Base-by-base conservation (phyloP, 2,113 vertebrate genomes). In the Lamprologus tigripictilis region DNA sequence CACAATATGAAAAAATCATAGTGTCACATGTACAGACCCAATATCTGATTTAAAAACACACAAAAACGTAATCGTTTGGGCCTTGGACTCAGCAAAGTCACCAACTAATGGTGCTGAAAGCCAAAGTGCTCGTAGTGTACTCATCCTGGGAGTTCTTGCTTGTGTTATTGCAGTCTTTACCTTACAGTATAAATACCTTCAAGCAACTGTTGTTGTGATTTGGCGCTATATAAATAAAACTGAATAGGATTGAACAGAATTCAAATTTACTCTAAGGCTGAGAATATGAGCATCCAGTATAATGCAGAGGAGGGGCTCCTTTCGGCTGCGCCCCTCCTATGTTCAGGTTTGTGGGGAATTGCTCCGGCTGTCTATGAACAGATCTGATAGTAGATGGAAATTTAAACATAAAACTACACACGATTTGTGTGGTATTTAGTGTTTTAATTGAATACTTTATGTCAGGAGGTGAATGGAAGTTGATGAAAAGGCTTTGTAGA, bases 11-110 rank as follows among this genome's bases (percentile, higher is more conserved):
- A 63, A 19, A 63, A 63, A 33, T 0, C 28, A 33, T 2, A 61
- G 28, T 63, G 58, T 33, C 58, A 33, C 58, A 33, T 33, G 58
- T 19, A 61, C 28, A 63, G 28, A 63, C 58, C 28, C 28, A 17
- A 61, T 61, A 61, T 61, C 28, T 33, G 28, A 33, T 63, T 63
- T 19, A 19, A 63, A 33, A 63, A 61, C 58, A 19, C 58, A 63
- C 3, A 0, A 5, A n/a, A 35, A 12, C 4, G 2, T 7, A 7
- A 63, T 3, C 3, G 6, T 63, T 63, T 0, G 4, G 31, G 31
- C 31, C 31, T n/a, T 63, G 58, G 16, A 35, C 31, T 63, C 58
- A 35, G 16, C 31, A 63, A 19, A 61, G 58, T 33, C 28, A 19
- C 5, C 28, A 19, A 19, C 16, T 61, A 61, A 61, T 61, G 28